phyloP scores from a whole-genome alignment of 2,888 invertebrate species.

The Hyles lineata region DNA sequence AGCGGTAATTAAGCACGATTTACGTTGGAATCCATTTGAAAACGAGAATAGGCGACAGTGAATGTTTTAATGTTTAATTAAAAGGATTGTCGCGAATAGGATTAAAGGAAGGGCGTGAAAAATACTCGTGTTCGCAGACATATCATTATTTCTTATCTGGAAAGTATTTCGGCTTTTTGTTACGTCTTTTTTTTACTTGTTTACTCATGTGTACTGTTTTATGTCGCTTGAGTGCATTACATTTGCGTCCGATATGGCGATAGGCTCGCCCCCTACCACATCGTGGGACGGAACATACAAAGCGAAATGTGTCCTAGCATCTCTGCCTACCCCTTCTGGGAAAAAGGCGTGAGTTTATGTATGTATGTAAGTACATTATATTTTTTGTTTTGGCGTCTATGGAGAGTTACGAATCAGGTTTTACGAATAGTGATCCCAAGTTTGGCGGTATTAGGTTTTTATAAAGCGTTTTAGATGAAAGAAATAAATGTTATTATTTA shows the following conservation, averaged over 20 bases:
- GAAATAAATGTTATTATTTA: too few species aligned
- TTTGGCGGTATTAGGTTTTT: too few species aligned
- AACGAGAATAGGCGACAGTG: constrained; percentile 46
- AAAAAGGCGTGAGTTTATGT: too few species aligned
- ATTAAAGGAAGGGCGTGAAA: constrained; percentile 12
- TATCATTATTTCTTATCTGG: constrained; percentile 14
- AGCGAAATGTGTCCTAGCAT: too few species aligned
- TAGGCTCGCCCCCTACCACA: too few species aligned
- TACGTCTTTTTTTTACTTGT: constrained; percentile 13
- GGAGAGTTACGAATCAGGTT: too few species aligned
- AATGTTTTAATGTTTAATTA: constrained; percentile 62
- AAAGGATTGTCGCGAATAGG: constrained; percentile 51
- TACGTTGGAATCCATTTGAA: constrained; percentile 44
- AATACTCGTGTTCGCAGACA: neutral
- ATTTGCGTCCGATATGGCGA: too few species aligned
- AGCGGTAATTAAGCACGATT: constrained; percentile 49
- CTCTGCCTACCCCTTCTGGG: too few species aligned
- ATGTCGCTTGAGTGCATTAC: neutral
- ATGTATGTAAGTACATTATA: neutral
- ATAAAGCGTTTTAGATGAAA: too few species aligned
- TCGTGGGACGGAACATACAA: too few species aligned
- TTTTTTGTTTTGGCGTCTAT: too few species aligned
- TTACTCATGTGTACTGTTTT: constrained; percentile 1
- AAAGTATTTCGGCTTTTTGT: constrained; percentile 14
- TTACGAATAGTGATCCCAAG: too few species aligned